A percentile compares a stretch with the other conserved stretches of the same genome.
These are phyloP conservation scores for Microchirus variegatus DNA, from an alignment of 2,797 vertebrate genomes.

Conservation along the genomic window DNA sequence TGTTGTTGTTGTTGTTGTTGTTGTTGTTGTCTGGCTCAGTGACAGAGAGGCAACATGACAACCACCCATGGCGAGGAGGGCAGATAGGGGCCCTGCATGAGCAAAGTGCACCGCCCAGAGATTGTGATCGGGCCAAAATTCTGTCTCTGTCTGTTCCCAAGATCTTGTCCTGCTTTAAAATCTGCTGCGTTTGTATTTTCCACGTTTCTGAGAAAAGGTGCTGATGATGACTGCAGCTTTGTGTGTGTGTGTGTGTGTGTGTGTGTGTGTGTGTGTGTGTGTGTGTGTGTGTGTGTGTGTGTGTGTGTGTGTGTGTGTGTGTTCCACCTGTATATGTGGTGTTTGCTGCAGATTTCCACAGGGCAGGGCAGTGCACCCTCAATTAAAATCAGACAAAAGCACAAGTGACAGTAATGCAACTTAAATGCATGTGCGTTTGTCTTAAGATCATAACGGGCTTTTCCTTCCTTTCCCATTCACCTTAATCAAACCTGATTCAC, in stretches of 20 bases:
- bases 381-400: neutral
- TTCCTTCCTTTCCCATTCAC: constrained; percentile 38
- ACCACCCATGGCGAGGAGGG: constrained; percentile 25
- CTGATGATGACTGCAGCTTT: constrained; percentile 54
- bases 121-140: constrained; percentile 40
- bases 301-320: constrained; percentile 43
- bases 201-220: constrained; percentile 49
- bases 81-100: constrained; percentile 58
- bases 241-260: constrained; percentile 27
- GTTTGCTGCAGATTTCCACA: constrained; percentile 33
- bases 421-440: neutral
- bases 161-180: constrained; percentile 54
- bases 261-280: constrained; percentile 43
- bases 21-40: constrained; percentile 58
- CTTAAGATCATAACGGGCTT: constrained; percentile 12
- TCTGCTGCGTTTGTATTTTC: constrained; percentile 70
- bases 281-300: constrained; percentile 20
- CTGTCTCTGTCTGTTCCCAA: constrained; percentile 56
- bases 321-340: constrained; percentile 22
- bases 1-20: constrained; percentile 38
- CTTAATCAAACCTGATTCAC: constrained; percentile 41
- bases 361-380: constrained; percentile 11
- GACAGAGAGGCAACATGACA: constrained; percentile 41
- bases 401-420: constrained; percentile 11
- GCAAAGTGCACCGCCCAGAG: constrained; percentile 50